Evolutionary conservation across 1,140 invertebrate genomes (phyloP).

Genomic region (Drosophila subobscura): DNA sequence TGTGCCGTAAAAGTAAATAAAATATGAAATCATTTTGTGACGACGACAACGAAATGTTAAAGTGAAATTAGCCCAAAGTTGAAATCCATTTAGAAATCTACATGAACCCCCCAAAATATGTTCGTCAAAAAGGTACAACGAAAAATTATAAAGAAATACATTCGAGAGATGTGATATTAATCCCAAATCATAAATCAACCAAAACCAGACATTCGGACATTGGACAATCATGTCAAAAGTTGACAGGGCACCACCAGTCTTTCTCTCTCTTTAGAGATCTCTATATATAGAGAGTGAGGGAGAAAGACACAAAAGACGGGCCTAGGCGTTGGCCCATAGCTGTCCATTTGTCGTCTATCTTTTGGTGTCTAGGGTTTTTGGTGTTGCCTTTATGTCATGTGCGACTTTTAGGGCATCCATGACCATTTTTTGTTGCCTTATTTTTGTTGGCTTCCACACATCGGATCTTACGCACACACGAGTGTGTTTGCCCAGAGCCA

Average conservation of each 20-base stretch:
- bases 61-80: constrained; percentile 79
- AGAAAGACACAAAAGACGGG: background rate
- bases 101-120: constrained; percentile 44
- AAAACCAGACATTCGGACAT: constrained; percentile 34
- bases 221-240: constrained; percentile 48
- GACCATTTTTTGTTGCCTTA: constrained; percentile 12
- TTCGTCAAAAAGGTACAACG: constrained; percentile 40
- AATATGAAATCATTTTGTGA: constrained; percentile 63
- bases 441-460: constrained; percentile 27
- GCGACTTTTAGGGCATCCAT: constrained; percentile 51
- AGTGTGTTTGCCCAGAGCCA: constrained; percentile 9
- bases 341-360: constrained; percentile 53
- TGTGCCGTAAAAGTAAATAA: constrained; percentile 25
- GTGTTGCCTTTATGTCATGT: constrained; percentile 42
- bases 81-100: constrained; percentile 77
- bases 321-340: constrained; percentile 51
- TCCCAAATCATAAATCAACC: constrained; percentile 62
- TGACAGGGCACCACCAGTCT: constrained; percentile 34
- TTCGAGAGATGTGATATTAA: constrained; percentile 63
- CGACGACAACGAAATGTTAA: constrained; percentile 47
- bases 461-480: constrained; percentile 22
- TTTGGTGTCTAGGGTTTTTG: constrained; percentile 19
- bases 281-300: constrained; percentile 6
- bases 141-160: constrained; percentile 26
- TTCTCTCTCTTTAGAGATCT: constrained; percentile 1